phyloP scores from a whole-genome alignment of 2,888 invertebrate species.

The Sthenelais limicola region DNA sequence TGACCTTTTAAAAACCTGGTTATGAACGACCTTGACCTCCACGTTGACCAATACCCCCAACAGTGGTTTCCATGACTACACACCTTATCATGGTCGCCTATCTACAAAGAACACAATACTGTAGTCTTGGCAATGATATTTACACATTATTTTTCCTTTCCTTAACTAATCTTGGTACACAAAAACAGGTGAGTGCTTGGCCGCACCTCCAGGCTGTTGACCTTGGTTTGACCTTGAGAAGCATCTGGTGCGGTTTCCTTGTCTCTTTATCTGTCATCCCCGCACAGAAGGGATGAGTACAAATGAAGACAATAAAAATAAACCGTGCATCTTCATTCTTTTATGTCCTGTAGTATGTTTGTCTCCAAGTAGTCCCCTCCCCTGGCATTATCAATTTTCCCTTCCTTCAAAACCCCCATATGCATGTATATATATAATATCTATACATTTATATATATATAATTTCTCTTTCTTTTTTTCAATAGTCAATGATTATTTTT shows the following conservation, averaged over 20 bases:
- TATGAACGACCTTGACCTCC: constrained; percentile 30
- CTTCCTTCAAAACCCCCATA: no score
- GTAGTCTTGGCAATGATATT: constrained; percentile 29
- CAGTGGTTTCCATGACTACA: constrained; percentile 27
- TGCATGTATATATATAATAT: constrained; percentile 25
- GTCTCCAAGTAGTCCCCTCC: no score
- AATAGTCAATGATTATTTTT: not conserved
- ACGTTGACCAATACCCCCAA: constrained; percentile 19
- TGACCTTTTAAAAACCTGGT: constrained; percentile 25
- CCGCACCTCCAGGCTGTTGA: not conserved
- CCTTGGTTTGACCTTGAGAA: not conserved
- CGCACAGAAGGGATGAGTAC: constrained; percentile 14
- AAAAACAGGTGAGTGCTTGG: constrained; percentile 12
- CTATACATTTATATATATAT: not conserved
- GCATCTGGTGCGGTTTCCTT: constrained; percentile 20
- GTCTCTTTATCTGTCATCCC: no score
- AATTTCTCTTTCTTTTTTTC: not conserved
- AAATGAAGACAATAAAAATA: constrained; percentile 13
- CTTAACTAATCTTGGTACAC: constrained; percentile 29
- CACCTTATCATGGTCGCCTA: constrained; percentile 24
- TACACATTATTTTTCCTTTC: no score
- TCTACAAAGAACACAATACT: constrained; percentile 35
- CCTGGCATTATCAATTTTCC: constrained; percentile 12
- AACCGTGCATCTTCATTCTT: constrained; percentile 26
- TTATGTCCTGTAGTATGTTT: constrained; percentile 27